Evolutionary conservation across 2,797 vertebrate genomes (phyloP), one percentile per base, ranked within the genome.

Genomic region (Erpetoichthys calabaricus): DNA sequence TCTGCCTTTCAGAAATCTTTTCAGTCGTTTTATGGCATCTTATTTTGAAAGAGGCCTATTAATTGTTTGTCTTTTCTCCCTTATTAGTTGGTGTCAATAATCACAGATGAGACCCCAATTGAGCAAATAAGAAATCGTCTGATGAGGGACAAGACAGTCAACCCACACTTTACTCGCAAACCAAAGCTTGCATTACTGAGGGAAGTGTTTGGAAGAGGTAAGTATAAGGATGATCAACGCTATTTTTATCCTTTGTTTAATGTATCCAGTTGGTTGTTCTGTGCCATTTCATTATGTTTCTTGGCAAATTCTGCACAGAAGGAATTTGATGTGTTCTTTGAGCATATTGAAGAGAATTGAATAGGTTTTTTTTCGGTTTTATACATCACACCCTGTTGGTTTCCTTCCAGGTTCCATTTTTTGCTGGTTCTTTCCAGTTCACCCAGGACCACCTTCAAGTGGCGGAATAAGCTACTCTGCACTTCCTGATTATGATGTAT

Each of bases 401-500:
- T 7, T 57, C 49, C 25, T 52, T 42, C 8, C 70, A 88, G 86
- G 86, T 43, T 85, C 84, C 0, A 63, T 88, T 42, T 70, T 88
- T 6, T 85, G 77, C 63, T 90, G 88, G 88, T 74, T 90, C 6
- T 84, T 89, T 42, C 88, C 88, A 0, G 76, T 88, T 49, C 81
- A 85, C 76, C 75, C 82, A 60, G 77, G 65, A 59, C 75, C 82
- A 3, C 76, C 85, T 0, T 62, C 77, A 0, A 67, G 77, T 0
- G 79, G 81, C 0, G 82, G 86, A 44, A 73, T 87, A 53, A 70
- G 51, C 51, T 88, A 88, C 79, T 81, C 82, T 2, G 81, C 85
- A 55, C 71, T 89, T 60, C 86, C 88, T 4, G 77, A 87, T 77
- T 86, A 78, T 3, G 73, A 88, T 1, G 77, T 86, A 63, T 87